These are phyloP conservation scores for Neostethus bicornis DNA, from an alignment of 2,797 vertebrate species.

Conservation along the genomic window DNA sequence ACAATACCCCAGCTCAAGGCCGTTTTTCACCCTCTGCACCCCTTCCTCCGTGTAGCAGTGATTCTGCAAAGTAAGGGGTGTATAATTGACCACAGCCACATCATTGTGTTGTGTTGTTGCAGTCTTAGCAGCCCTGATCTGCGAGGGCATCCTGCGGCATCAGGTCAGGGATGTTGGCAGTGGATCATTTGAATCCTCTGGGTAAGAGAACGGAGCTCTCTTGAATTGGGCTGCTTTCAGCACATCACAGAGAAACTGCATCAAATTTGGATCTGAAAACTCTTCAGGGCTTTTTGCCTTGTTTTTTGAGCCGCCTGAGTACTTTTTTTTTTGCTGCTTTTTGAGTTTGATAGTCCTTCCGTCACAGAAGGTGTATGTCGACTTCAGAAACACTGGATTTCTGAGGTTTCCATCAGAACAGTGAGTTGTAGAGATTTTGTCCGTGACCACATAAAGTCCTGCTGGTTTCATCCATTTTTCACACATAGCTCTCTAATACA, in stretches of 20 bases:
- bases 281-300: background rate
- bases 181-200: background rate
- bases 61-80: background rate
- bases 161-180: conserved; percentile 1
- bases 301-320: background rate
- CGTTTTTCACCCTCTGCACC: conserved; percentile 3
- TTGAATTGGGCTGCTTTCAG: background rate
- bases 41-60: background rate
- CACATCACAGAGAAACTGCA: background rate
- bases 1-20: conserved; percentile 46
- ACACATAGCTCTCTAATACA: conserved; percentile 31
- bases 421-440: background rate
- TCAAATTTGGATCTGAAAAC: background rate
- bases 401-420: background rate
- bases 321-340: background rate
- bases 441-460: conserved; percentile 26
- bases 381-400: background rate
- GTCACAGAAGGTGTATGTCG: background rate
- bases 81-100: conserved; percentile 6
- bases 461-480: conserved; percentile 2
- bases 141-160: background rate
- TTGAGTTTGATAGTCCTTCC: background rate
- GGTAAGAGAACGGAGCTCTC: background rate
- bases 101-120: background rate
- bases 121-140: background rate